phyloP scores from a whole-genome alignment of 2,113 vertebrate genomes.

The Chaetodon auriga region DNA sequence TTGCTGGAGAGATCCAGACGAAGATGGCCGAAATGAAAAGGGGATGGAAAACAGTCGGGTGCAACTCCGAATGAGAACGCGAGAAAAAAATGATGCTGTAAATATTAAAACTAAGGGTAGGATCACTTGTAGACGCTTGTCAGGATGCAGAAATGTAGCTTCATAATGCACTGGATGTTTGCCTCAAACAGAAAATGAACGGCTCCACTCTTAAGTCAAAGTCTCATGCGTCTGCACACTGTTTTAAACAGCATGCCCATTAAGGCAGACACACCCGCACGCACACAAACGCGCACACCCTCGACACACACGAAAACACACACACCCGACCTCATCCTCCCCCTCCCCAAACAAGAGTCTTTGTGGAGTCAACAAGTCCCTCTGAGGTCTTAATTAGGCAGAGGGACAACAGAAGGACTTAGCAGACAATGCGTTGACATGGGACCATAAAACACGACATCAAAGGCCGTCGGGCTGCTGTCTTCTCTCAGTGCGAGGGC shows the following conservation, averaged over 20 bases:
- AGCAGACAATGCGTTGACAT: conserved; percentile 78
- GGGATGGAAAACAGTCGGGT: not conserved
- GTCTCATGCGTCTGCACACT: conserved; percentile 13
- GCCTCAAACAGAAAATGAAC: conserved; percentile 48
- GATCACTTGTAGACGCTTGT: not conserved
- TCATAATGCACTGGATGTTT: not conserved
- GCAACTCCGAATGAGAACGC: not conserved
- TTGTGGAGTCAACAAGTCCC: conserved; percentile 81
- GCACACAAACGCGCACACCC: conserved; percentile 22
- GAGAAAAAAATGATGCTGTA: not conserved
- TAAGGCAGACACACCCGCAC: conserved; percentile 50
- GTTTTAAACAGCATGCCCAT: conserved; percentile 53
- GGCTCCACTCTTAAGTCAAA: conserved; percentile 45
- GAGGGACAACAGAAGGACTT: conserved; percentile 78
- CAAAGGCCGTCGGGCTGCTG: conserved; percentile 70
- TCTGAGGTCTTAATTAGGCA: conserved; percentile 84
- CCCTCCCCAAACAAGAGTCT: conserved; percentile 65
- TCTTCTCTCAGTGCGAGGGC: conserved; percentile 51
- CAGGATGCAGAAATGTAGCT: not conserved
- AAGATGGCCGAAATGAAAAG: conserved; percentile 1
- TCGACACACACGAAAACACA: conserved; percentile 38
- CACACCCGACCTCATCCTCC: conserved; percentile 24
- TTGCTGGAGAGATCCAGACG: not conserved
- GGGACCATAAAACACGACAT: conserved; percentile 78
- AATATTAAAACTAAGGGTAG: not conserved